These are phyloP conservation scores for Platynereis dumerilii DNA, from an alignment of 2,888 invertebrate genomes.

Conservation along the genomic window DNA sequence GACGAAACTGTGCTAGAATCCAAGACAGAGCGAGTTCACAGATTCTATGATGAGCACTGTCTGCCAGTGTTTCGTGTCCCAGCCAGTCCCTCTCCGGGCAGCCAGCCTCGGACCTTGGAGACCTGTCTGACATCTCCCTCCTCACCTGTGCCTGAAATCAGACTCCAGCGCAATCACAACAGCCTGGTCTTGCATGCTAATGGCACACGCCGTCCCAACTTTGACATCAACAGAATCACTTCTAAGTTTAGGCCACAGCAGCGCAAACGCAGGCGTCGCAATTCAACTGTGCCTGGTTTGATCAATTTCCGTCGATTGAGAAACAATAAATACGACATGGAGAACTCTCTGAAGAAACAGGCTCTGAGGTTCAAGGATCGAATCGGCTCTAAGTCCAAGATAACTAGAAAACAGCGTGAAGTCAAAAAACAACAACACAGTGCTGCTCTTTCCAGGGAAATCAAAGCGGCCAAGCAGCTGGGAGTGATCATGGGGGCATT, in stretches of 20 bases:
- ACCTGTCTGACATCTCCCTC: slow-evolving; percentile 21
- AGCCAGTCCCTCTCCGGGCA: background rate
- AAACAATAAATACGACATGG: slow-evolving; percentile 7
- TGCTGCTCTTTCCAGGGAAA: slow-evolving; percentile 55
- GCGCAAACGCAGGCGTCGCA: background rate
- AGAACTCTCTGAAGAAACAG: slow-evolving; percentile 30
- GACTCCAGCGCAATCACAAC: background rate
- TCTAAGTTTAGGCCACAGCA: background rate
- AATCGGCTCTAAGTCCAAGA: slow-evolving; percentile 10
- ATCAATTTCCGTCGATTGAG: slow-evolving; percentile 1
- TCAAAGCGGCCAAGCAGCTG: slow-evolving; percentile 69
- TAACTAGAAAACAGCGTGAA: slow-evolving; percentile 26
- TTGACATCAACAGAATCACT: slow-evolving; percentile 1
- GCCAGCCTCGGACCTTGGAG: slow-evolving; percentile 11
- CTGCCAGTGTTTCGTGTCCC: background rate
- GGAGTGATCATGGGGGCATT: slow-evolving; percentile 70
- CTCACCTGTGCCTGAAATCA: slow-evolving; percentile 4
- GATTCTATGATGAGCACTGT: slow-evolving; percentile 25
- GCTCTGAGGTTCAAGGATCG: slow-evolving; percentile 54
- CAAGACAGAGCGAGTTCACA: slow-evolving; percentile 54
- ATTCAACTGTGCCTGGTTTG: background rate
- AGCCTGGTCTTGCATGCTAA: background rate
- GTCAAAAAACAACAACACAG: slow-evolving; percentile 29
- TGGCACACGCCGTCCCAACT: background rate
- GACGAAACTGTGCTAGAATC: slow-evolving; percentile 57